phyloP scores from a whole-genome alignment of 1,140 invertebrate species.

The Acromyrmex echinatior region DNA sequence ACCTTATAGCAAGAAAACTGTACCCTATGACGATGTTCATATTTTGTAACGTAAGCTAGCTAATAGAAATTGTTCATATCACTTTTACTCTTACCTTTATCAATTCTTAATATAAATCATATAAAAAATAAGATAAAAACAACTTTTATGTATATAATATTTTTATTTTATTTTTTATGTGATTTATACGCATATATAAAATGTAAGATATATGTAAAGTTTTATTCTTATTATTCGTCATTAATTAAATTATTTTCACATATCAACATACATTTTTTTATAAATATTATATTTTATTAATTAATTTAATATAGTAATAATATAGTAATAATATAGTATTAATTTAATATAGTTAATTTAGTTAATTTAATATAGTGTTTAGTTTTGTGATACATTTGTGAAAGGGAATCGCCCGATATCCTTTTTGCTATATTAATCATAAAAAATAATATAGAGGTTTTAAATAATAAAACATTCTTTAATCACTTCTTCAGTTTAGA shows the following conservation, averaged over 20 bases:
- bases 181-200: background rate
- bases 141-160: no score
- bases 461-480: background rate
- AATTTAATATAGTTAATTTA: no score
- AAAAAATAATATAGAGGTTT: background rate
- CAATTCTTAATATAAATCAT: background rate
- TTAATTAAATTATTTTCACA: background rate
- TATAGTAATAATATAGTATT: no score
- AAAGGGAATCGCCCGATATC: background rate
- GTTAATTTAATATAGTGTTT: no score
- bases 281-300: background rate
- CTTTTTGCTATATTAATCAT: background rate
- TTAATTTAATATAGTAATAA: no score
- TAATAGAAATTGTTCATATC: background rate
- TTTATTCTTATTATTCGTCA: background rate
- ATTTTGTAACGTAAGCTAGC: slow-evolving; percentile 46
- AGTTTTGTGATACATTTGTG: background rate
- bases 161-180: no score
- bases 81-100: background rate
- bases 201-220: background rate
- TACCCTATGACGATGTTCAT: slow-evolving; percentile 50
- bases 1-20: slow-evolving; percentile 52
- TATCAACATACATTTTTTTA: background rate
- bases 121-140: background rate
- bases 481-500: background rate